Evolutionary conservation across 2,888 invertebrate species (phyloP).

Genomic region (Drosophila prostipennis): DNA sequence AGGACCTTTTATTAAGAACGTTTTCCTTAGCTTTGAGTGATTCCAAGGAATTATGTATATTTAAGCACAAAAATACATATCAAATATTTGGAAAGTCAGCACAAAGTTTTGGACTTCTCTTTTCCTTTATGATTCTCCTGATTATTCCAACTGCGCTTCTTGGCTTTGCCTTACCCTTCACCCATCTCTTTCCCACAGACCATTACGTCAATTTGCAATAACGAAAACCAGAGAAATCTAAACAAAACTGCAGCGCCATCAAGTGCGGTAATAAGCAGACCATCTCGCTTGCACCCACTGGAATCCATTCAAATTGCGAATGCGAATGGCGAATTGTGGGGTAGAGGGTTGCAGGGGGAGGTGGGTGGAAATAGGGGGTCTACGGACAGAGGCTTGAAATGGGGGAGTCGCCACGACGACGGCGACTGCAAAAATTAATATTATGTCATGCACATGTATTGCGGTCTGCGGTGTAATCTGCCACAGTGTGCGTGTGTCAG

Average conservation of each 20-base stretch:
- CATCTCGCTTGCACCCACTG: conserved; percentile 45
- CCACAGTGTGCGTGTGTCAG: conserved; percentile 24
- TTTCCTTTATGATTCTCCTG: not conserved
- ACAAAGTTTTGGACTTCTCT: conserved; percentile 2
- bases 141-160: conserved; percentile 19
- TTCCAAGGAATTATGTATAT: conserved; percentile 3
- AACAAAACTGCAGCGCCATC: conserved; percentile 63
- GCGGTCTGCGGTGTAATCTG: conserved; percentile 40
- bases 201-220: conserved; percentile 72
- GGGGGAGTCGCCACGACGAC: conserved; percentile 36
- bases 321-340: conserved; percentile 13
- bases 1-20: not conserved
- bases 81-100: conserved; percentile 21
- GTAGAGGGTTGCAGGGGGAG: not conserved
- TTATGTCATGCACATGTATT: conserved; percentile 69
- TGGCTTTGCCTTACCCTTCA: not conserved
- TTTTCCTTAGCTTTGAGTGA: not conserved
- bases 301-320: conserved; percentile 29
- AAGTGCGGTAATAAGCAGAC: conserved; percentile 69
- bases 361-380: not conserved
- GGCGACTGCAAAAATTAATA: conserved; percentile 53
- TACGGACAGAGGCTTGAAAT: conserved; percentile 45
- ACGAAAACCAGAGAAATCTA: conserved; percentile 41
- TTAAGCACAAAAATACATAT: conserved; percentile 4
- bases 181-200: conserved; percentile 13